phyloP scores from a whole-genome alignment of 2,888 invertebrate genomes.

The Mimas tiliae region DNA sequence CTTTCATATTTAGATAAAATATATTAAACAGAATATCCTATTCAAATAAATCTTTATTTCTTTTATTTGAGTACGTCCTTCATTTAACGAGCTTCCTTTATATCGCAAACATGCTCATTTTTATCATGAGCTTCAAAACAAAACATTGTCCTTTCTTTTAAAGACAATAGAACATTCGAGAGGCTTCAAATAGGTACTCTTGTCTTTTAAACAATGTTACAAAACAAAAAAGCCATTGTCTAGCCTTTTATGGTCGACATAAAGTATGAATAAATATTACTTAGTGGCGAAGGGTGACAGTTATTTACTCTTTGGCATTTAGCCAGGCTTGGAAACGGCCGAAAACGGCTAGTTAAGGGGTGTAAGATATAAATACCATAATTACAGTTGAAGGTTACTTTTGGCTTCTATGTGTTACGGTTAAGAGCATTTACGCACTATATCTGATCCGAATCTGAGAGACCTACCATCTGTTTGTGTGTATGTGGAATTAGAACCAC shows the following conservation, averaged over 20 bases:
- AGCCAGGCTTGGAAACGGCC: background rate
- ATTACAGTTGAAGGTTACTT: background rate
- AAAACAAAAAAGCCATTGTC: constrained; percentile 11
- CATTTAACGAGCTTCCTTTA: background rate
- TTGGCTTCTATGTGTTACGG: background rate
- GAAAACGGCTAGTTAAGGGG: background rate
- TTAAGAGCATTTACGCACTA: background rate
- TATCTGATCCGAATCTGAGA: too few species aligned
- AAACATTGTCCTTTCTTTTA: constrained; percentile 4
- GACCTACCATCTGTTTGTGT: too few species aligned
- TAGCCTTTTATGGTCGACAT: constrained; percentile 3
- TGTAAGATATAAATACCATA: background rate
- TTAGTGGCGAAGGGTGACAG: constrained; percentile 3
- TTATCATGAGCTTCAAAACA: background rate
- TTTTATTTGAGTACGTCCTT: background rate
- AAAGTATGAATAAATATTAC: constrained; percentile 18
- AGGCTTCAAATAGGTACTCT: constrained; percentile 1
- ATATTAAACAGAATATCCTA: background rate
- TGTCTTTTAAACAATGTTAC: constrained; percentile 3
- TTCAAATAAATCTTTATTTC: background rate
- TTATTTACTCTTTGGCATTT: constrained; percentile 3
- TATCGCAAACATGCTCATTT: background rate
- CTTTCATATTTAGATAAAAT: background rate
- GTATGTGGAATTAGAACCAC: too few species aligned
- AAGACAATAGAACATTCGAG: constrained; percentile 10